phyloP scores from a whole-genome alignment of 64 coral and sea anemone species.

The Montipora cactus region DNA sequence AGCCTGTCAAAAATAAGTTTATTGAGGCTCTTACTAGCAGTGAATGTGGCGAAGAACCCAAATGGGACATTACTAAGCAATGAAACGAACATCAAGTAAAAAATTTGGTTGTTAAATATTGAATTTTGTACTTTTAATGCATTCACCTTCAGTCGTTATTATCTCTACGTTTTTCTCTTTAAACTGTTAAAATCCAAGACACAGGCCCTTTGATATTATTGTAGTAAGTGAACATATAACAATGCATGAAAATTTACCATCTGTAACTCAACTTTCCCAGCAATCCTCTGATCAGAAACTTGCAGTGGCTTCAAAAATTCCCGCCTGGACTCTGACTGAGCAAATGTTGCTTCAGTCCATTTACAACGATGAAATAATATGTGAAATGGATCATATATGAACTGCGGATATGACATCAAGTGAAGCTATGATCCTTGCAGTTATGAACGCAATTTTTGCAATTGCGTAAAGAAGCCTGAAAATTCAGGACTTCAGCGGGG shows the following conservation, averaged over 20 bases:
- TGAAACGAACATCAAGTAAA: background rate
- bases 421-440: too few species aligned
- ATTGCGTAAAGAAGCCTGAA: too few species aligned
- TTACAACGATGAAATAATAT: too few species aligned
- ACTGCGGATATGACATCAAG: too few species aligned
- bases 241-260: background rate
- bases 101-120: constrained; percentile 3
- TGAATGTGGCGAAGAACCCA: too few species aligned
- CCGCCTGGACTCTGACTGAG: constrained; percentile 18
- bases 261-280: constrained; percentile 38
- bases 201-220: background rate
- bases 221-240: too few species aligned
- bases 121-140: background rate
- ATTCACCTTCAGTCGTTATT: background rate
- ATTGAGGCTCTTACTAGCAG: too few species aligned
- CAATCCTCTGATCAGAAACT: background rate
- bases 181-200: background rate
- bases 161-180: background rate
- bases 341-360: background rate
- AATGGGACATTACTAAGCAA: too few species aligned
- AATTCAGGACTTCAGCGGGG: too few species aligned
- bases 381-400: too few species aligned
- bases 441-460: too few species aligned
- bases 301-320: constrained; percentile 55
- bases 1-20: too few species aligned